Evolutionary conservation across 2,113 vertebrate genomes (phyloP).

Genomic region (Poecilia latipinna): DNA sequence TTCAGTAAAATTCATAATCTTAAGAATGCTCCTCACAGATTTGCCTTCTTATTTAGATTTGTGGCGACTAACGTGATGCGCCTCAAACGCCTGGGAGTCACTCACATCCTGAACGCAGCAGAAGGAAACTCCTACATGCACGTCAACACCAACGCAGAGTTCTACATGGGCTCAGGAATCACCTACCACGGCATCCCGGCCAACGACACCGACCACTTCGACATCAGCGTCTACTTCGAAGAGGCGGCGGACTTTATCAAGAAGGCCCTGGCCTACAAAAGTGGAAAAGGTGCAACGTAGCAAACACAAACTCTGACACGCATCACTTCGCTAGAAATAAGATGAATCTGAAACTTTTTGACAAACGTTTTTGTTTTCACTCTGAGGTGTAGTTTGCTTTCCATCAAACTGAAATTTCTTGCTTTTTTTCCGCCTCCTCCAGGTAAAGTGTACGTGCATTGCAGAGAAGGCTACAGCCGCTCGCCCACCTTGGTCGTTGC

Average conservation of each 20-base stretch:
- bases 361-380: background rate
- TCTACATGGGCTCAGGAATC: slow-evolving; percentile 88
- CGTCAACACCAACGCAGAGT: slow-evolving; percentile 90
- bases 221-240: slow-evolving; percentile 93
- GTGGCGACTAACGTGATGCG: slow-evolving; percentile 86
- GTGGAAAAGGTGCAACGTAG: slow-evolving; percentile 80
- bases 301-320: too few relatives aligned
- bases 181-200: slow-evolving; percentile 91
- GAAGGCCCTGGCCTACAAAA: slow-evolving; percentile 86
- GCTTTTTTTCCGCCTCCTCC: background rate
- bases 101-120: slow-evolving; percentile 92
- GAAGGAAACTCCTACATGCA: slow-evolving; percentile 97
- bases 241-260: slow-evolving; percentile 93
- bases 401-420: background rate
- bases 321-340: background rate
- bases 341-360: background rate
- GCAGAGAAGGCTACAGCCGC: slow-evolving; percentile 95
- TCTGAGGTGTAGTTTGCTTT: background rate
- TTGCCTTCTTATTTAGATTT: slow-evolving; percentile 74
- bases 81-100: slow-evolving; percentile 88
- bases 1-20: too few relatives aligned
- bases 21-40: too few relatives aligned
- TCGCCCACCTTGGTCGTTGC: slow-evolving; percentile 92
- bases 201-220: slow-evolving; percentile 90
- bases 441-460: slow-evolving; percentile 95